Conservation (phyloP, 2,797 vertebrate genomes). For the Yasuhikotakia modesta region DNA sequence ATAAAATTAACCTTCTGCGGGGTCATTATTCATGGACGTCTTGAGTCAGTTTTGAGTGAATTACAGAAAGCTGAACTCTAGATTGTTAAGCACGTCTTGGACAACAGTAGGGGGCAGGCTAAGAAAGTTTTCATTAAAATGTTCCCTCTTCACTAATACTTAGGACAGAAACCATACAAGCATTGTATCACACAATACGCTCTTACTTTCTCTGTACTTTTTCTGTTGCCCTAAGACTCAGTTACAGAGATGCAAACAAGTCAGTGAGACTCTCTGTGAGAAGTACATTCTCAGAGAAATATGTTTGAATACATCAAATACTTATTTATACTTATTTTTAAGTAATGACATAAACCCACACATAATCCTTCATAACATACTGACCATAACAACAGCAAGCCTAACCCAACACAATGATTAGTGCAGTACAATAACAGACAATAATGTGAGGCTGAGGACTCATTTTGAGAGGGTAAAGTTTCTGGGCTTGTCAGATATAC, state of each 20-base stretch:
- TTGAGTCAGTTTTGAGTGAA: background rate
- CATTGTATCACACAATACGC: background rate
- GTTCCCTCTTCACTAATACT: conserved; percentile 68
- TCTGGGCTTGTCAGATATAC: background rate
- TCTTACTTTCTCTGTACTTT: background rate
- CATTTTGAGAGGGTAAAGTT: background rate
- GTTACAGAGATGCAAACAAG: background rate
- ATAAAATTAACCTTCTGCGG: conserved; percentile 49
- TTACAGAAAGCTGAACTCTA: conserved; percentile 10
- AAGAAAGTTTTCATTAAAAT: conserved; percentile 84
- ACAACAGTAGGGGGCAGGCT: conserved; percentile 85
- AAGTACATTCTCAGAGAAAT: background rate
- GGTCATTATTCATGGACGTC: conserved; percentile 52
- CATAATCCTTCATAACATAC: background rate
- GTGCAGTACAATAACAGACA: background rate
- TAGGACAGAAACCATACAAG: background rate
- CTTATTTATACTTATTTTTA: too few species aligned
- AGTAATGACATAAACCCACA: background rate
- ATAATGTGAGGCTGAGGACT: background rate
- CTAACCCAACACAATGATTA: background rate
- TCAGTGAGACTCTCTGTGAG: background rate
- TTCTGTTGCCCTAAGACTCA: background rate
- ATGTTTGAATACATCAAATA: too few species aligned
- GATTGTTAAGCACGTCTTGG: conserved; percentile 73
- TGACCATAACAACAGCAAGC: background rate